Percentiles rank a stretch among this genome's conserved stretches.
phyloP scores from a whole-genome alignment of 2,113 vertebrate species.

The Ctenodactylus gundi region DNA sequence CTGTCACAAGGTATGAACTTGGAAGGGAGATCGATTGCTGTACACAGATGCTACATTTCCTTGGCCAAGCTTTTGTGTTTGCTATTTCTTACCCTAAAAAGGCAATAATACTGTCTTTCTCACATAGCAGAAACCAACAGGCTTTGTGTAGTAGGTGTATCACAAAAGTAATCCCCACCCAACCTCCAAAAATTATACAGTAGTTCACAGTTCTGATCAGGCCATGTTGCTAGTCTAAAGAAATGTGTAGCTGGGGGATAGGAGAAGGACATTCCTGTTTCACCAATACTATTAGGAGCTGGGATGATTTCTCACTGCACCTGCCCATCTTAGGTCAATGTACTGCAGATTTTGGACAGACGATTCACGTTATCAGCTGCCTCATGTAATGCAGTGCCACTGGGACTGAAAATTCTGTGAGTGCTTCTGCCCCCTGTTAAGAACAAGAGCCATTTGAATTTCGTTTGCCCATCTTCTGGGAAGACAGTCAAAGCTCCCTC shows the following conservation, averaged over 20 bases:
- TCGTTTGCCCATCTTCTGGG: slow-evolving; percentile 64
- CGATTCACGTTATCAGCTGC: slow-evolving; percentile 46
- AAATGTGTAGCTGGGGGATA: not conserved
- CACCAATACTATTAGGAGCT: not conserved
- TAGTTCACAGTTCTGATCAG: not conserved
- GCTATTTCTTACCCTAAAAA: not conserved
- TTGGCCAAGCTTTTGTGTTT: not conserved
- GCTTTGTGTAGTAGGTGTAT: not conserved
- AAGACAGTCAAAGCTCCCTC: slow-evolving; percentile 48
- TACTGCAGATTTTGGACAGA: slow-evolving; percentile 52
- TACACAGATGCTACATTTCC: not conserved
- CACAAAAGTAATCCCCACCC: not conserved
- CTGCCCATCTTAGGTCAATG: not conserved
- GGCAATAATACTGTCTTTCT: not conserved
- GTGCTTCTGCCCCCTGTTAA: slow-evolving; percentile 18
- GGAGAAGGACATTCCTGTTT: not conserved
- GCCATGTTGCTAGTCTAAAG: not conserved
- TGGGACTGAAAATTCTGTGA: slow-evolving; percentile 7
- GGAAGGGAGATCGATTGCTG: not conserved
- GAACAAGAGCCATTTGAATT: slow-evolving; percentile 53
- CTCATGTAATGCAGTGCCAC: not conserved
- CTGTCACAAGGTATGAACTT: not conserved
- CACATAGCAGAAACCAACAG: not conserved
- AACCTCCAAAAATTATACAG: not conserved
- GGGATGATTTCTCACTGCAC: not conserved